phyloP scores from a whole-genome alignment of 1,140 invertebrate genomes.

The Drosophila melanica region DNA sequence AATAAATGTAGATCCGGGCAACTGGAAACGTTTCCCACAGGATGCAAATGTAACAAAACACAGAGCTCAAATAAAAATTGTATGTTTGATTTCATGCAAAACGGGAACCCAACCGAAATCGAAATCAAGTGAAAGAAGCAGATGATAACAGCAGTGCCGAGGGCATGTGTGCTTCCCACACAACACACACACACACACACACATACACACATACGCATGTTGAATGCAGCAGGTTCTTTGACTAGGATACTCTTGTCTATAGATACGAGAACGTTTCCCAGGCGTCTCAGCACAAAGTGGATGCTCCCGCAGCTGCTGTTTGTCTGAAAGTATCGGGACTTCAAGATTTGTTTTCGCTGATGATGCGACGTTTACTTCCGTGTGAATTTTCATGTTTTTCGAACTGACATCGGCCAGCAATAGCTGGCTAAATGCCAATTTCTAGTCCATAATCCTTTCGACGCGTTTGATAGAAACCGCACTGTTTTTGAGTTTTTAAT shows the following conservation, averaged over 20 bases:
- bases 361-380: conserved; percentile 37
- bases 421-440: conserved; percentile 35
- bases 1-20: not conserved
- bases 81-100: conserved; percentile 47
- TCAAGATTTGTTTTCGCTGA: conserved; percentile 36
- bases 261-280: conserved; percentile 16
- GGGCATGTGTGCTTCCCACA: conserved; percentile 51
- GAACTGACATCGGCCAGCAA: not conserved
- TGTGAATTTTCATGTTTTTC: conserved; percentile 39
- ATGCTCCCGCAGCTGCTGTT: conserved; percentile 24
- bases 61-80: conserved; percentile 18
- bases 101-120: conserved; percentile 15
- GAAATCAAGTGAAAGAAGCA: conserved; percentile 1
- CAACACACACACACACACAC: conserved; percentile 19
- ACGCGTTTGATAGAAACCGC: conserved; percentile 34
- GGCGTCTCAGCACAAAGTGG: conserved; percentile 8
- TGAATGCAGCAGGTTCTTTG: conserved; percentile 39
- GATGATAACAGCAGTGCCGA: conserved; percentile 5
- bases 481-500: conserved; percentile 14
- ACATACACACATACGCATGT: not conserved
- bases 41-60: conserved; percentile 57
- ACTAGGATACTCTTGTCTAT: conserved; percentile 20
- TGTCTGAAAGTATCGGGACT: conserved; percentile 8
- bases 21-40: conserved; percentile 44
- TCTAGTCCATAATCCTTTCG: conserved; percentile 46